phyloP scores from a whole-genome alignment of 2,888 invertebrate species.

The Erebia epiphron region DNA sequence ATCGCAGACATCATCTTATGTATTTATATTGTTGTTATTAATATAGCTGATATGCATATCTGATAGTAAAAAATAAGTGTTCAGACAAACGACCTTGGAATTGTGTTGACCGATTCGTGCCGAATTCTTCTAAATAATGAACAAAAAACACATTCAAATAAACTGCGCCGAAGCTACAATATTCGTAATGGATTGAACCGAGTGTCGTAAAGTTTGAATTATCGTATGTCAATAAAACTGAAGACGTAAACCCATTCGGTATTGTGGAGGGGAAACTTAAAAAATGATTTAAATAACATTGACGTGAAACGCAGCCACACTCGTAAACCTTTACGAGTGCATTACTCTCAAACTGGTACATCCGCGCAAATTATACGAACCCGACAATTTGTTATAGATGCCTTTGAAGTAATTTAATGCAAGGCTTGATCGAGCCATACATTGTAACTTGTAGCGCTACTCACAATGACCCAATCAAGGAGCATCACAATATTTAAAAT shows the following conservation, averaged over 20 bases:
- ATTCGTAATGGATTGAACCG: constrained; percentile 49
- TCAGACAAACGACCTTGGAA: constrained; percentile 32
- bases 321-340: constrained; percentile 80
- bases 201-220: constrained; percentile 61
- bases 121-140: constrained; percentile 32
- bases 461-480: constrained; percentile 42
- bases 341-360: constrained; percentile 73
- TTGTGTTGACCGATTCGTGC: constrained; percentile 29
- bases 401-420: constrained; percentile 35
- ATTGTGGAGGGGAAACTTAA: constrained; percentile 53
- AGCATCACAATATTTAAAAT: constrained; percentile 38
- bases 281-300: constrained; percentile 73
- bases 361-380: constrained; percentile 59
- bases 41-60: constrained; percentile 1
- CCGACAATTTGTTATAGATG: constrained; percentile 34
- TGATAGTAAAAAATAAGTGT: constrained; percentile 20
- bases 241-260: constrained; percentile 52
- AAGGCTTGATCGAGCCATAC: constrained; percentile 40
- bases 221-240: constrained; percentile 61
- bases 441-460: constrained; percentile 23
- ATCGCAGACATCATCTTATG: too few species aligned
- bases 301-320: constrained; percentile 63
- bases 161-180: constrained; percentile 38
- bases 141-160: constrained; percentile 30
- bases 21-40: not conserved